Base-by-base conservation (phyloP, 2,113 vertebrate species). In the Perca schrenkii region DNA sequence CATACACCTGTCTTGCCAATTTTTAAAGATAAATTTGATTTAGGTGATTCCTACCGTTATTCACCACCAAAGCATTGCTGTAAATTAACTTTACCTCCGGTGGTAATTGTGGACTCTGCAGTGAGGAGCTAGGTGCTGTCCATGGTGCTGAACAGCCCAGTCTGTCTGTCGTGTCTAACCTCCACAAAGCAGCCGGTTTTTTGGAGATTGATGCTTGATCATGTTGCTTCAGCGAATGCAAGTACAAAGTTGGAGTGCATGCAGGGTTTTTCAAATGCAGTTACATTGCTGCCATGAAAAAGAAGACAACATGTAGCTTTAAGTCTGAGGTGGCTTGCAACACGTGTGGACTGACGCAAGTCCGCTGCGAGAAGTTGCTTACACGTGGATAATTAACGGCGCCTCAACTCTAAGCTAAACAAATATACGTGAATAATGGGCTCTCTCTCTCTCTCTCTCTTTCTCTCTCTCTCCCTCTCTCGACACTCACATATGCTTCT, bases 301-400 rank as follows among this genome's bases (percentile, higher is more conserved):
- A 50, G 19, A 67, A 52, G 54, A 54, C 50, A 28, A 28, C 17
- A 14, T 56, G 70, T n/a, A 40, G 40, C 8, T 8, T 8, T 10
- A 65, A 22, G 36, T 46, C 19, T 10, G 61, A 46, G 15, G 56
- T 31, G 60, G 25, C 73, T 57, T 52, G 36, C 52, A 66, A 78
- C 80, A 81, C 31, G 80, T 36, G 77, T 62, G 43, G 34, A 66
- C 65, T 72, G 87, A 78, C 77, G 64, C 77, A 83, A 53, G 74
- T 78, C 58, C 36, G 64, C 72, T 67, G 78, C 70, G 56, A 25
- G 80, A 77, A 83, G 76, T 85, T 89, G 63, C 87, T 74, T 56
- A 69, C 43, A 82, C 58, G 54, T 57, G 73, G 17, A 22, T n/a
- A 58, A 76, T 19, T 73, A 31, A 62, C 54, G 47, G 53, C 57